Base-by-base conservation (phyloP, 2,113 vertebrate genomes). In the human region DNA sequence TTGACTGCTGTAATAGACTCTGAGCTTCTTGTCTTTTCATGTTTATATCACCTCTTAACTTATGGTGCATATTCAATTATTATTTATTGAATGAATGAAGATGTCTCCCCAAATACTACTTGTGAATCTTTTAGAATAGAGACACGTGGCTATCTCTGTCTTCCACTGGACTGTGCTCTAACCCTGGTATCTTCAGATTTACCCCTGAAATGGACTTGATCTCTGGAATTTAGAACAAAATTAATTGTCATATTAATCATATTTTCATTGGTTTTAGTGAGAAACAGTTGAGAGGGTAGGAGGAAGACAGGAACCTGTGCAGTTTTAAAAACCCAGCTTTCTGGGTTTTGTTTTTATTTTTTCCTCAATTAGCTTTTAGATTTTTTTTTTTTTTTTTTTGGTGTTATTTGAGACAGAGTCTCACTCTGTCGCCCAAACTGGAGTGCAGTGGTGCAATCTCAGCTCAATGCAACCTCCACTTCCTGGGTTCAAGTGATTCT, bases 321-420 rank as follows among this genome's bases (percentile, higher is more conserved):
- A n/a, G 17, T 50, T 94, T 88, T 93, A 90, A 86, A 89, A 86
- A 93, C 38, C 20, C 13, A 35, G 52, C 40, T 93, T 87, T 90
- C 27, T 85, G 76, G 16, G 32, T 43, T 66, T 73, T 59, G 6
- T 7, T 52, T 40, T 73, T 43, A 13, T 23, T 45, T 78, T 61
- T 55, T 55, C 43, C 52, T 80, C 55, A 72, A 14, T 45, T 45
- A 45, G 40, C 40, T 75, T 45, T 61, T 61, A 30, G 59, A 12
- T 1, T 43, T 43, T 43, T 43, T 43, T 43, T 43, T 43, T 43
- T 43, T 43, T 43, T 43, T 43, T 43, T 59, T 57, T 57, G 20
- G 20, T 61, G 59, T 59, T 12, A 27, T 61, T 14, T 64, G 61
- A 64, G 61, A 64, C 12, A 64, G 11, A 64, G 61, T 64, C 61